Evolutionary conservation across 2,113 vertebrate species (phyloP).

Genomic region (Arenaria interpres): DNA sequence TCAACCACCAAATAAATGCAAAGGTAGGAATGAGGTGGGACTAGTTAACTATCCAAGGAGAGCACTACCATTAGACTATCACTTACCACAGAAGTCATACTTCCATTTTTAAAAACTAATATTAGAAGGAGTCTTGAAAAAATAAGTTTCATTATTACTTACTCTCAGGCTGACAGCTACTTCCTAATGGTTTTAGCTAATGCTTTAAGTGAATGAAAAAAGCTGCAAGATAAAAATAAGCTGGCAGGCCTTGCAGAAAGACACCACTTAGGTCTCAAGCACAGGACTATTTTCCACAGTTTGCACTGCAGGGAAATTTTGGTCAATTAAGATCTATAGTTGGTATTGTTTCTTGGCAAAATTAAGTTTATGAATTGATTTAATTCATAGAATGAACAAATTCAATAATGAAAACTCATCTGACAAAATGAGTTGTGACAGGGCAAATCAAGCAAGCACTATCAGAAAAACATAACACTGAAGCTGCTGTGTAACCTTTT

Average conservation of each 20-base stretch:
- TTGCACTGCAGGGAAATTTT: neutral
- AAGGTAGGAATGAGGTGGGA: neutral
- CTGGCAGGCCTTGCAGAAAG: neutral
- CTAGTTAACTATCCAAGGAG: neutral
- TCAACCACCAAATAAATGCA: neutral
- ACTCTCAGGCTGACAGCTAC: neutral
- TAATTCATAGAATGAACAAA: neutral
- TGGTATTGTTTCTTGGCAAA: neutral
- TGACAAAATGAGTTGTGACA: neutral
- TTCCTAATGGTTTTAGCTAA: conserved; percentile 21
- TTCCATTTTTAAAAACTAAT: neutral
- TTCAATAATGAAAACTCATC: neutral
- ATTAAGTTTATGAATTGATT: neutral
- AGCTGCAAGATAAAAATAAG: conserved; percentile 1
- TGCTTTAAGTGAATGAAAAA: conserved; percentile 7
- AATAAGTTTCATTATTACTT: neutral
- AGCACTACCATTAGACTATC: neutral
- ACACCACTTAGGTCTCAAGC: neutral
- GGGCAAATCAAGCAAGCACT: neutral
- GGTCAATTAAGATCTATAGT: neutral
- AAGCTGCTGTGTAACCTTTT: neutral
- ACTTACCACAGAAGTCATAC: neutral
- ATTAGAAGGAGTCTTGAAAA: neutral
- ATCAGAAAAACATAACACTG: neutral
- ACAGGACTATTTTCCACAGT: neutral